Base-by-base conservation (phyloP, 1,140 invertebrate genomes). In the Myzus persicae region DNA sequence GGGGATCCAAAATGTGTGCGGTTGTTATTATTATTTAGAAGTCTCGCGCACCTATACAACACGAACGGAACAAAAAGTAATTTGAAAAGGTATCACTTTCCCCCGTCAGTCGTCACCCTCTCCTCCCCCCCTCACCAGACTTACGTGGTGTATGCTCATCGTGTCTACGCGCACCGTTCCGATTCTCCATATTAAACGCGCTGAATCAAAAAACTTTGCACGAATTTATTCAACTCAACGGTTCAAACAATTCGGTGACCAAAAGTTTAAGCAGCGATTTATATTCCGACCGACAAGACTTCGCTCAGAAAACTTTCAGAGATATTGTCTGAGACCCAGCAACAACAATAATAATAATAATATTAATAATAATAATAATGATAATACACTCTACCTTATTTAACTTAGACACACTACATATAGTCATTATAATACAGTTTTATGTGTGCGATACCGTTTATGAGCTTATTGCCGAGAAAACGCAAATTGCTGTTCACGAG, bases 71-170 rank as follows among this genome's bases (percentile, higher is more conserved):
- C 90, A 81, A 91, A 91, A 81, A 81, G 67, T 81, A 91, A 91
- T 91, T 91, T 81, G 38, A 91, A 38, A 67, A 54, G 54, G 59
- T 44, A 67, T 91, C 90, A n/a, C 90, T 91, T n/a, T 22, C 59
- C 31, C 14, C 14, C 18, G 31, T 6, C 59, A 18, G 59, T 76
- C 14, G 59, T 76, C 14, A 18, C 59, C 36, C 76, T 0, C n/a
- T 1, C 3, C n/a, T 9, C 7, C 3, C 9, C 8, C 8, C 8
- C 46, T 9, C 42, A 59, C 26, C 54, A 11, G 36, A 38, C 22
- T 20, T 8, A 9, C 26, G 54, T n/a, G n/a, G 26, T 81, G 5
- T 44, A 67, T 67, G 42, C 81, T 46, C 59, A 24, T 67, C 67
- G 54, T 44, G 67, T 76, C 67, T 24, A 31, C 40, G 44, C 42